A percentile compares a stretch with the other conserved stretches of the same genome.
phyloP scores from a whole-genome alignment of 2,113 vertebrate genomes.

The Vicugna pacos region DNA sequence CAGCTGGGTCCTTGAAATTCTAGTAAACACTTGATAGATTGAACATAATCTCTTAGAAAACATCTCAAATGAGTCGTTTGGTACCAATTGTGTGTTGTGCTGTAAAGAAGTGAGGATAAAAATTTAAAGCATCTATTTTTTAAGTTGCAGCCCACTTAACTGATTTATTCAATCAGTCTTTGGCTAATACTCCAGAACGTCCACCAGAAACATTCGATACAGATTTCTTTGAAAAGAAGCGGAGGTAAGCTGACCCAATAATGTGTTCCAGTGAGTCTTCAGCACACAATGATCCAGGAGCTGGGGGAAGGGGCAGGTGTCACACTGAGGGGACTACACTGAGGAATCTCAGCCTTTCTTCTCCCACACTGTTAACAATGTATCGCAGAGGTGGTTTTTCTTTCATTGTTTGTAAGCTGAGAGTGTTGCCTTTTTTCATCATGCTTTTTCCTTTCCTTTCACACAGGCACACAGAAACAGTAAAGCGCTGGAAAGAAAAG shows the following conservation, averaged over 20 bases:
- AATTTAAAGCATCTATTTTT: conserved; percentile 3
- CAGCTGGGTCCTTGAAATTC: background rate
- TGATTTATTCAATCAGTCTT: conserved; percentile 82
- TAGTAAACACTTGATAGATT: background rate
- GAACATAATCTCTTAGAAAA: background rate
- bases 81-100: rapidly evolving
- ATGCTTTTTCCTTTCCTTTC: conserved; percentile 7
- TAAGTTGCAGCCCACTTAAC: conserved; percentile 83
- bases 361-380: background rate
- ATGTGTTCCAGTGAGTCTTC: background rate
- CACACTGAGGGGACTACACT: background rate
- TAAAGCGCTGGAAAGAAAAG: conserved; percentile 86
- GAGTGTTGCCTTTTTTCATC: background rate
- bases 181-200: background rate
- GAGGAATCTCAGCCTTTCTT: background rate
- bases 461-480: conserved; percentile 71
- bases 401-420: background rate
- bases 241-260: conserved; percentile 80
- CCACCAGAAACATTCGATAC: conserved; percentile 29
- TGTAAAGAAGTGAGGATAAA: background rate
- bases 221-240: conserved; percentile 57
- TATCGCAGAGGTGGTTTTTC: background rate
- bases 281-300: background rate
- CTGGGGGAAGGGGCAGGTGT: rapidly evolving
- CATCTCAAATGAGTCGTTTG: background rate